These are phyloP conservation scores for Plectrocnemia conspersa DNA, from an alignment of 1,140 invertebrate genomes.

Conservation along the genomic window DNA sequence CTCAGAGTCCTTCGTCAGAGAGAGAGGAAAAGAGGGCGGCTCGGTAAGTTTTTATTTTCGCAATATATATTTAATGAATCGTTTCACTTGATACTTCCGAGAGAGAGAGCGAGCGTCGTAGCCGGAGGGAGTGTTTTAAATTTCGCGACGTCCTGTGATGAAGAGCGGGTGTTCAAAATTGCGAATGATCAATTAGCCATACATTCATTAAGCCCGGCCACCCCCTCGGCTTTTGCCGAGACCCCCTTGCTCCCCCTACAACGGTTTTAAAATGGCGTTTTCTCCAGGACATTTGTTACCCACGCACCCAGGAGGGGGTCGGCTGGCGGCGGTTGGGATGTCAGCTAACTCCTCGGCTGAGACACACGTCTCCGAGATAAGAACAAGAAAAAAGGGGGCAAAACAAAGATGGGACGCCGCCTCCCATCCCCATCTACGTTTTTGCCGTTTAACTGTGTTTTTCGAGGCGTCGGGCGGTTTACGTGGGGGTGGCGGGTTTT, in stretches of 20 bases:
- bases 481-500: background rate
- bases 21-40: no score
- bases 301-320: slow-evolving; percentile 5
- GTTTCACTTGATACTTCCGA: no score
- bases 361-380: slow-evolving; percentile 35
- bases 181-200: slow-evolving; percentile 29
- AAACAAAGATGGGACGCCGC: slow-evolving; percentile 35
- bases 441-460: slow-evolving; percentile 22
- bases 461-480: slow-evolving; percentile 3
- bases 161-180: slow-evolving; percentile 18
- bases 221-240: background rate
- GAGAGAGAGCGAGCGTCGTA: no score
- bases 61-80: no score
- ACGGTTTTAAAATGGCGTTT: slow-evolving; percentile 29
- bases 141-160: background rate
- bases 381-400: slow-evolving; percentile 34
- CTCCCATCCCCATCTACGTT: background rate
- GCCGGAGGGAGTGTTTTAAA: slow-evolving; percentile 5
- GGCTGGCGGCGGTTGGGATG: slow-evolving; percentile 11
- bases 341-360: slow-evolving; percentile 30
- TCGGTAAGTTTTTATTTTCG: no score
- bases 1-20: no score
- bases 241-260: background rate
- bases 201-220: slow-evolving; percentile 23
- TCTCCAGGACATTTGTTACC: slow-evolving; percentile 30